Base-by-base conservation (phyloP, 2,888 invertebrate species). In the Seira sanloemensis region DNA sequence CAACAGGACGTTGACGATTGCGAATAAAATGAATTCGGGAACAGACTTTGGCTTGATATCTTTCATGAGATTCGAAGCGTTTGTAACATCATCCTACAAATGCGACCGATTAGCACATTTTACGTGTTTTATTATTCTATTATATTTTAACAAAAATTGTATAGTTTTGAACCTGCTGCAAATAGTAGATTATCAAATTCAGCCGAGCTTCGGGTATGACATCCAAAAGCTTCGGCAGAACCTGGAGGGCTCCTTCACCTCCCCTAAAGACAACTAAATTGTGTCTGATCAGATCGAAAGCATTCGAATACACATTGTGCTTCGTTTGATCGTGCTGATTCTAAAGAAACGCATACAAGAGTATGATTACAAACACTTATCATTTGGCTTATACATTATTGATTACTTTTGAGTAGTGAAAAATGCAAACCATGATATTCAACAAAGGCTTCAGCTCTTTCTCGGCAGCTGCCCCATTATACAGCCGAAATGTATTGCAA, bases 121-220 rank as follows among this genome's bases (percentile, higher is more conserved):
- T 37, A 37, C 5, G 4, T 37, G 12, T 4, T 12, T 4, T 37
- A 37, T 37, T 4, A 7, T 7, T 37, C 37, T 37, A 2, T 68
- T 24, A 26, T 26, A 68, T 68, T 26, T 68, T 68, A 9, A 18
- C 16, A 4, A 16, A 72, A 66, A 16, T 25, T 9, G 9, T 23
- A 46, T n/a, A 50, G 74, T 80, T 50, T 1, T 58, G 7, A 81
- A 91, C 93, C 91, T 96, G 96, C 89, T 95, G 95, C 25, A 99
- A 93, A 90, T 98, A 94, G 92, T 98, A 97, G 82, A 99, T 97
- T 1, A 98, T 98, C 84, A 99, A 93, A 92, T 99, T 99, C 1
- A 99, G 93, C 50, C 98, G 93, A 0, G 99, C 99, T 92, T 99
- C 99, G 0, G 98, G 97, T 26, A 99, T 96, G 1, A 98, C 96